Evolutionary conservation across 2,113 vertebrate genomes (phyloP).

Genomic region (Eulemur macaco): DNA sequence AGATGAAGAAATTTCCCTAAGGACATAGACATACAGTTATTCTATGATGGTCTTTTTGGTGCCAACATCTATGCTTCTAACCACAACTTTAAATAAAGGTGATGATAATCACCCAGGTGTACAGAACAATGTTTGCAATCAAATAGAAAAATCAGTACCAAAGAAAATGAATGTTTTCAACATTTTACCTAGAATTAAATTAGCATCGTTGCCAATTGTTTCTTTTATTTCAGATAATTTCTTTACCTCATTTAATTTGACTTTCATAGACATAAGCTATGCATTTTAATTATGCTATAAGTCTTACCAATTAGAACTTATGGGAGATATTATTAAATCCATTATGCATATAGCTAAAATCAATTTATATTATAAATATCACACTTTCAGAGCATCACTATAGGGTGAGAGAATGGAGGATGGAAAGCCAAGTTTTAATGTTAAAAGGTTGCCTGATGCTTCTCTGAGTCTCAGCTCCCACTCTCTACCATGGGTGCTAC

Average conservation of each 20-base stretch:
- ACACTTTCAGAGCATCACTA: not conserved
- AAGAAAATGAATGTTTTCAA: not conserved
- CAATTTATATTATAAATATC: not conserved
- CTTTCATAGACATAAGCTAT: not conserved
- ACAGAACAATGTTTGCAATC: not conserved
- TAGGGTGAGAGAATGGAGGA: not conserved
- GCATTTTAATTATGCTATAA: not conserved
- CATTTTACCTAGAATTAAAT: not conserved
- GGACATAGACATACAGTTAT: not conserved
- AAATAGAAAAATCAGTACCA: not conserved
- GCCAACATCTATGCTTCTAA: not conserved
- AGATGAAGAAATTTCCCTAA: not conserved
- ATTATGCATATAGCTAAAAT: not conserved
- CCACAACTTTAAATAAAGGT: not conserved
- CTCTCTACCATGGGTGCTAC: not conserved
- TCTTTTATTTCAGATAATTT: conserved; percentile 12
- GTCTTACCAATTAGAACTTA: not conserved
- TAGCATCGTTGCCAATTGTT: not conserved
- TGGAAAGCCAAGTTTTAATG: not conserved
- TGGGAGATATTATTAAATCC: not conserved
- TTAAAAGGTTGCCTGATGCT: not conserved
- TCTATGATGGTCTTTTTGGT: not conserved
- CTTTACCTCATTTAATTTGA: not conserved
- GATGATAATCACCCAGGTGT: not conserved
- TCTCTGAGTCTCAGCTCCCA: not conserved